Conservation (phyloP, 2,888 invertebrate genomes). For the Hirtodrosophila confusa region DNA sequence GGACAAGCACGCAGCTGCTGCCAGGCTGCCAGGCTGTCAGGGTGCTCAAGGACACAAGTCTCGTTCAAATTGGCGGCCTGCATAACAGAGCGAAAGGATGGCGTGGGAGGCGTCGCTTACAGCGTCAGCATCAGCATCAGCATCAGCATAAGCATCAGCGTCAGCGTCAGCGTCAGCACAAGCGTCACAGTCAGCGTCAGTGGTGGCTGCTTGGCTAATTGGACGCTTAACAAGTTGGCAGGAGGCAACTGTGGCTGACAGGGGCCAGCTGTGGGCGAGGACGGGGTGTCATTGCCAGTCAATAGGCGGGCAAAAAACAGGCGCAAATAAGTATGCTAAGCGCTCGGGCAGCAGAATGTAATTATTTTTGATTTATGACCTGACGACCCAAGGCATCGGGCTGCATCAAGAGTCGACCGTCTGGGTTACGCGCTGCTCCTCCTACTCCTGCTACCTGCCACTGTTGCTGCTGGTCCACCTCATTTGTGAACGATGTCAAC, state of each 20-base stretch:
- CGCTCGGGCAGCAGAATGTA: conserved; percentile 49
- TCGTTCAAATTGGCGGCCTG: conserved; percentile 14
- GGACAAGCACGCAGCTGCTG: conserved; percentile 37
- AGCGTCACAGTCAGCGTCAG: background rate
- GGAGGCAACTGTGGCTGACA: background rate
- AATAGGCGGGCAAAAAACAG: conserved; percentile 24
- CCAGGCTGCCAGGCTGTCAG: background rate
- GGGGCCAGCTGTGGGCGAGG: background rate
- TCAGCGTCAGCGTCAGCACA: no score
- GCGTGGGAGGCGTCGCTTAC: conserved; percentile 3
- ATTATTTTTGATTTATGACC: conserved; percentile 69
- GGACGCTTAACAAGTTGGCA: conserved; percentile 5
- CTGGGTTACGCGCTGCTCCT: background rate
- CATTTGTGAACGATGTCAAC: conserved; percentile 79
- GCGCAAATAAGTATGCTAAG: conserved; percentile 47
- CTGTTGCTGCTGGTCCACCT: conserved; percentile 20
- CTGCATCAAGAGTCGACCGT: conserved; percentile 24
- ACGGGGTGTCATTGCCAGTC: conserved; percentile 34
- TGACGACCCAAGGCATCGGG: conserved; percentile 17
- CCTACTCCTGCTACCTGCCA: background rate
- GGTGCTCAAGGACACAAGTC: conserved; percentile 41
- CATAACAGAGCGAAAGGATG: background rate
- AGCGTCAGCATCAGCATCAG: background rate
- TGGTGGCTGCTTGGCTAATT: conserved; percentile 46
- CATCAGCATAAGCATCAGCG: background rate